A percentile compares a stretch with the other conserved stretches of the same genome.
Conservation (phyloP, 2,113 vertebrate species). For the Rhinichthys klamathensis region DNA sequence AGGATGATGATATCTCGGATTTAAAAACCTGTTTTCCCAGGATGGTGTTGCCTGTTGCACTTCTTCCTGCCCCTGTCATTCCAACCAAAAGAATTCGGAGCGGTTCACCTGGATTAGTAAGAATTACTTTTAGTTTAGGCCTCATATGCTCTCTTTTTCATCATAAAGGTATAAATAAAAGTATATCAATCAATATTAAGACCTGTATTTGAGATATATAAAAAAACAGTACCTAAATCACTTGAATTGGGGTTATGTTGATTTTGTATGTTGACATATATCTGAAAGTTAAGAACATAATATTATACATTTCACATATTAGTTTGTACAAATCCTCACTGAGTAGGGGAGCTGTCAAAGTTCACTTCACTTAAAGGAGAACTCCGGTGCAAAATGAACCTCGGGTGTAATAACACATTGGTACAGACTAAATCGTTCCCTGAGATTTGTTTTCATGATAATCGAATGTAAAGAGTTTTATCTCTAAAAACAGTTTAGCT, state of each 20-base stretch:
- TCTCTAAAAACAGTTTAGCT: too few relatives aligned
- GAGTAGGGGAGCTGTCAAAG: too few relatives aligned
- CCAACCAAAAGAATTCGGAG: conserved; percentile 48
- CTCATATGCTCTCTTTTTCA: too few relatives aligned
- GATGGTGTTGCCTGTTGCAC: conserved; percentile 51
- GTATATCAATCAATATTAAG: neutral
- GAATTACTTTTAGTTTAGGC: too few relatives aligned
- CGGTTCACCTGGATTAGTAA: neutral
- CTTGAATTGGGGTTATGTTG: neutral
- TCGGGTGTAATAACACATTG: too few relatives aligned
- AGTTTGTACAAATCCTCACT: too few relatives aligned
- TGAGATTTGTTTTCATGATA: too few relatives aligned
- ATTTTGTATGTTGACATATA: neutral
- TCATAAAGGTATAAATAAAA: neutral
- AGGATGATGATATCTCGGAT: conserved; percentile 25
- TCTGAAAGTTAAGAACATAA: neutral
- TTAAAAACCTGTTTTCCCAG: conserved; percentile 29
- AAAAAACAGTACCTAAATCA: neutral
- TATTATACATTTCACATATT: neutral
- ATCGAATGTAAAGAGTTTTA: too few relatives aligned
- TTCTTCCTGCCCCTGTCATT: conserved; percentile 53
- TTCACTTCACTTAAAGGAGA: too few relatives aligned
- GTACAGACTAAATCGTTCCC: too few relatives aligned
- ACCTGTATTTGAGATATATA: neutral
- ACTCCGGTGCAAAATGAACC: too few relatives aligned